Percentiles rank a stretch among this genome's conserved stretches.
Conservation (phyloP, 2,888 invertebrate species). For the Polymixis flavicincta region DNA sequence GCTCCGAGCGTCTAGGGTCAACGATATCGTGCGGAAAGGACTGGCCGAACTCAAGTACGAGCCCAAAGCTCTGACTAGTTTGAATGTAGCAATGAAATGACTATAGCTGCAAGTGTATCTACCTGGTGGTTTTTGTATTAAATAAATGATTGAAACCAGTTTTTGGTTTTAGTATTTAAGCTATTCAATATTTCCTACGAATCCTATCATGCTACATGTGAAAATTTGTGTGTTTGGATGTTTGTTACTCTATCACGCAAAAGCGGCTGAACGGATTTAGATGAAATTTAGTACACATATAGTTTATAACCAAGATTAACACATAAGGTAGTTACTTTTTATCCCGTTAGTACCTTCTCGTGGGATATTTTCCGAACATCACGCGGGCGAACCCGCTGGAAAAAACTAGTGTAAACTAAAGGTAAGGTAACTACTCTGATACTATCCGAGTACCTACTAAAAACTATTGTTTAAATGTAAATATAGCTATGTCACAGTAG, state of each 20-base stretch:
- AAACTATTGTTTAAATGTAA: neutral
- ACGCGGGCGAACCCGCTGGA: too few relatives aligned
- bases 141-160: constrained; percentile 15
- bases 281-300: too few relatives aligned
- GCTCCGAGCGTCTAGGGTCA: constrained; percentile 81
- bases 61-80: constrained; percentile 70
- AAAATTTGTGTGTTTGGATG: neutral
- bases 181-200: neutral
- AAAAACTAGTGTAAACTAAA: too few relatives aligned
- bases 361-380: too few relatives aligned
- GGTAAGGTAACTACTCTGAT: neutral
- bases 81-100: constrained; percentile 55
- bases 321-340: too few relatives aligned
- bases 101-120: neutral
- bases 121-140: neutral
- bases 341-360: too few relatives aligned
- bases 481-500: neutral
- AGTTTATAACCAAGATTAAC: too few relatives aligned
- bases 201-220: too few relatives aligned
- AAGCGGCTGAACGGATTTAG: too few relatives aligned
- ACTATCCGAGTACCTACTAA: neutral
- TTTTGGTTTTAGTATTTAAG: neutral
- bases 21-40: constrained; percentile 82
- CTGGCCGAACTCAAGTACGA: constrained; percentile 83
- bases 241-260: too few relatives aligned